Evolutionary conservation across 2,113 vertebrate genomes (phyloP).

Genomic region (Picathartes gymnocephalus): DNA sequence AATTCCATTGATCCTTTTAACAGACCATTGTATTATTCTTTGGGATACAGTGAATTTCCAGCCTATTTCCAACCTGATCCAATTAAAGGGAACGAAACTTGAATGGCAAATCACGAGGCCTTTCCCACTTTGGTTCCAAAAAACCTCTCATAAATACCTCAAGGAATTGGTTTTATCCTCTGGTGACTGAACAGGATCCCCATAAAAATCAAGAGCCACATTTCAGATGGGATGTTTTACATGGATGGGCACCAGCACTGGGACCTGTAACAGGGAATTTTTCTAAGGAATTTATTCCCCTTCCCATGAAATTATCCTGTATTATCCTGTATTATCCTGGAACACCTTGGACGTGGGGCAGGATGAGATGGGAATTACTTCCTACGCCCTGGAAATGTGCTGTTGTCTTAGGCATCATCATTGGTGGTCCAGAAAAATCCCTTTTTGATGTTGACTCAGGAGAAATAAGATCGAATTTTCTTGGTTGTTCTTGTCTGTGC

Average conservation of each 20-base stretch:
- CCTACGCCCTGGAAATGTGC: neutral
- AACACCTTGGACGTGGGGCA: accelerated
- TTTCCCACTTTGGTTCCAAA: neutral
- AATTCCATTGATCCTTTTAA: constrained; percentile 54
- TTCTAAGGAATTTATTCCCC: neutral
- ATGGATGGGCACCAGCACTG: neutral
- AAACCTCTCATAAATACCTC: neutral
- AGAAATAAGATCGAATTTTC: neutral
- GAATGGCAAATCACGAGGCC: neutral
- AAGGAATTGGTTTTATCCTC: neutral
- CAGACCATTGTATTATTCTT: constrained; percentile 22
- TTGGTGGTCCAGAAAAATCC: neutral
- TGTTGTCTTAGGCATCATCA: neutral
- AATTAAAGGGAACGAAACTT: neutral
- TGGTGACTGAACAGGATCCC: neutral
- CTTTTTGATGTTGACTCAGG: neutral
- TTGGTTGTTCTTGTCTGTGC: neutral
- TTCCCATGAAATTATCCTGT: neutral
- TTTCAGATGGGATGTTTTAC: neutral
- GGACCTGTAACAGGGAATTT: neutral
- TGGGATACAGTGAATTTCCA: neutral
- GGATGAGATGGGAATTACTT: neutral
- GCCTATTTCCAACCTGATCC: neutral
- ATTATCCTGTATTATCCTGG: neutral
- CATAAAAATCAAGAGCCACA: neutral